Evolutionary conservation across 2,113 vertebrate species (phyloP).

Genomic region (Xerus inauris): DNA sequence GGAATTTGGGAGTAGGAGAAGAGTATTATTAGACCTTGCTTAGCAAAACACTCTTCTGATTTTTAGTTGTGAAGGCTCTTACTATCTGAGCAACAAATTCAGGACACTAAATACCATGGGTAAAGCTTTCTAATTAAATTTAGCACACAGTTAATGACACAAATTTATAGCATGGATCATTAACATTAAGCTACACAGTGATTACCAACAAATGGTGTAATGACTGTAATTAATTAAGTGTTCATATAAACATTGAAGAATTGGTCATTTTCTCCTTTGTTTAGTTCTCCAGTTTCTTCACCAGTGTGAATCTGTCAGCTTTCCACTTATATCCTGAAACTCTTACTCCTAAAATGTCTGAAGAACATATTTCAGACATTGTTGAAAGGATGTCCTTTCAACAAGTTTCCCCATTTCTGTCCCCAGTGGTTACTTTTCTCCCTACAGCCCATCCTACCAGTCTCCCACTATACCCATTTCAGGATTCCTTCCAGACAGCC

Average conservation of each 20-base stretch:
- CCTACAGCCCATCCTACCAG: too few relatives aligned
- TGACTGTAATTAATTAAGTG: background rate
- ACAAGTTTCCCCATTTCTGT: too few relatives aligned
- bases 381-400: background rate
- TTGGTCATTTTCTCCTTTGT: background rate
- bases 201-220: background rate
- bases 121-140: slow-evolving; percentile 12
- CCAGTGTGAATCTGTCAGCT: background rate
- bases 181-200: background rate
- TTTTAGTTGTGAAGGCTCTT: background rate
- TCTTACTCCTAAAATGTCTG: background rate
- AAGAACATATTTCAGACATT: too few relatives aligned
- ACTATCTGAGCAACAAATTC: background rate
- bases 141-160: background rate
- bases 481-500: background rate
- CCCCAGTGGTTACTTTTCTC: background rate
- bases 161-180: background rate
- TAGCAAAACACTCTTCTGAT: background rate
- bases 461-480: background rate
- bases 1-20: background rate
- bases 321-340: background rate
- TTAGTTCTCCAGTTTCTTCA: background rate
- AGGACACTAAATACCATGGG: background rate
- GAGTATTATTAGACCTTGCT: background rate
- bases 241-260: background rate